Evolutionary conservation across 2,888 invertebrate species (phyloP).

Genomic region (Resseliella maxima): DNA sequence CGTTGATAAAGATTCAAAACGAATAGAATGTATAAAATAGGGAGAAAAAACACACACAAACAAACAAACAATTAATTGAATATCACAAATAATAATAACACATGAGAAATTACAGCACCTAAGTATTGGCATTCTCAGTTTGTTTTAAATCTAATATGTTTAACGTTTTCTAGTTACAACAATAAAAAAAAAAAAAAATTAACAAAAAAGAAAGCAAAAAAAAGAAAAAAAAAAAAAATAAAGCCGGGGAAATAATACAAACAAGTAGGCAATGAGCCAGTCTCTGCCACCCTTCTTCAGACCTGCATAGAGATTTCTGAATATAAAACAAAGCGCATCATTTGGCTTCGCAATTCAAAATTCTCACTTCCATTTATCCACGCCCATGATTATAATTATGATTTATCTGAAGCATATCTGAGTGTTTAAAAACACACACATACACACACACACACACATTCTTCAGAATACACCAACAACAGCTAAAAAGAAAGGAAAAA

Average conservation of each 20-base stretch:
- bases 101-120: neutral
- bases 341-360: conserved; percentile 7
- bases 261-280: neutral
- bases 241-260: neutral
- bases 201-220: neutral
- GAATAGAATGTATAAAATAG: neutral
- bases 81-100: neutral
- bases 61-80: neutral
- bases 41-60: neutral
- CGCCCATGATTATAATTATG: neutral
- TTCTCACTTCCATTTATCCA: neutral
- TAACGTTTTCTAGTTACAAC: neutral
- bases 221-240: neutral
- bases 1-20: neutral
- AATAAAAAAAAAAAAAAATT: neutral
- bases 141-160: neutral
- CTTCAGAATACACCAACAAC: too few species aligned
- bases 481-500: neutral
- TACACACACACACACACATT: too few species aligned
- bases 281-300: neutral
- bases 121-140: neutral
- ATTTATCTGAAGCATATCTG: conserved; percentile 10
- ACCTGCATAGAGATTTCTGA: neutral
- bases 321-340: neutral
- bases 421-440: neutral